Base-by-base conservation (phyloP, 1,140 invertebrate genomes). In the Varroa destructor region DNA sequence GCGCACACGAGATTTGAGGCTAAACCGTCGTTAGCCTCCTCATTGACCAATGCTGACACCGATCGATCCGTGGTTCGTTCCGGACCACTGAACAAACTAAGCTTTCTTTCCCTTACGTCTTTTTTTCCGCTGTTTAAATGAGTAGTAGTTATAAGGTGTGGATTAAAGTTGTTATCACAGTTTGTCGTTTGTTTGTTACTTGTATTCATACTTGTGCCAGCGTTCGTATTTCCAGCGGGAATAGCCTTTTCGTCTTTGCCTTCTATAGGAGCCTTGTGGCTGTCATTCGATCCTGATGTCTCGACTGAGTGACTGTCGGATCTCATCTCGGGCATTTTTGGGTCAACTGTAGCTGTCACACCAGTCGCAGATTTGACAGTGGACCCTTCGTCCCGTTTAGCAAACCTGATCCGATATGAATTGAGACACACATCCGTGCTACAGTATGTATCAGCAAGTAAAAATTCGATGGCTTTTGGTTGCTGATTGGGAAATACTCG, bases 311-410 rank as follows among this genome's bases (percentile, higher is more conserved):
- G 74, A 40, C 70, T 57, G 42, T 14, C 46, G 51, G 37, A 36
- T 14, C 25, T 43, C 58, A 74, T 70, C 25, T 74, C 64, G 56
- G 12, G 72, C 6, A 71, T 74, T 54, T 36, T 71, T 54, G 64
- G 6, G 40, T 51, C 72, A 43, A 71, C 54, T 51, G 8, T 3
- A 3, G 46, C 46, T 51, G 46, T 8, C 8, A 8, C 46, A 6
- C 40, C 40, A 55, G 56, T 6, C 46, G 25, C 54, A 36, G 71
- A 72, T 46, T 64, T 57, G 12, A 54, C 36, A 54, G 51, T 56
- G 25, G 46, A 55, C 37, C 56, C 55, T 64, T 74, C 72, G 40
- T 72, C 73, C 72, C 43, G 42, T n/a, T 73, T 73, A 43, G 71
- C 46, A 25, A 55, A 43, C 37, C 56, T 36, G 37, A 56, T 71